Conservation (phyloP, 2,113 vertebrate species). For the Erythrocercus mccallii region DNA sequence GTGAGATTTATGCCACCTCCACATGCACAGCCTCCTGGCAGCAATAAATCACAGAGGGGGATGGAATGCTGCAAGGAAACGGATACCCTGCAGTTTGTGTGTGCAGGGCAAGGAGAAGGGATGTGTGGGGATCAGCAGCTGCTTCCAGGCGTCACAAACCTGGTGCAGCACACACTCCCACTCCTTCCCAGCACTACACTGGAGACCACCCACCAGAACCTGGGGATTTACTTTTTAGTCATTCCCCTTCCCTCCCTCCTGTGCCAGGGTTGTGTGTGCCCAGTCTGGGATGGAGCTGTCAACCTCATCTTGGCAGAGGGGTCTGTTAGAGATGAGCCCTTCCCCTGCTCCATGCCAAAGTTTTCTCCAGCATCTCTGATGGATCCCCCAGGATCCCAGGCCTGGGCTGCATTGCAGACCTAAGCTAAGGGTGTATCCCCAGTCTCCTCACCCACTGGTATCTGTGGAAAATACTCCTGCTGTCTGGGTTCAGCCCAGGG, state of each 20-base stretch:
- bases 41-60: slow-evolving; percentile 46
- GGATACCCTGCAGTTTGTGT: not conserved
- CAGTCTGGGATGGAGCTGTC: not conserved
- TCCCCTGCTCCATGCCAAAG: not conserved
- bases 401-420: not conserved
- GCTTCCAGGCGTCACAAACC: not conserved
- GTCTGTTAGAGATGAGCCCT: not conserved
- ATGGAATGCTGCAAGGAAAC: slow-evolving; percentile 5
- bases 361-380: not conserved
- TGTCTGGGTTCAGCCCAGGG: not conserved
- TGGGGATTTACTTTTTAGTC: not conserved
- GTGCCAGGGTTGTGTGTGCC: not conserved
- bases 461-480: rapidly evolving
- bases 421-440: not conserved
- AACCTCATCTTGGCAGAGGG: not conserved
- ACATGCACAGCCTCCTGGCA: slow-evolving; percentile 45
- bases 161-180: not conserved
- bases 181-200: not conserved
- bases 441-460: not conserved
- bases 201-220: not conserved
- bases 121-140: not conserved
- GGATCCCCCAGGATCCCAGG: not conserved
- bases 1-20: slow-evolving; percentile 65
- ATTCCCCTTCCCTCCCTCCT: not conserved
- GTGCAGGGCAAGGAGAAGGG: not conserved